Evolutionary conservation across 2,113 vertebrate genomes (phyloP).

Genomic region (Antigone vipio): DNA sequence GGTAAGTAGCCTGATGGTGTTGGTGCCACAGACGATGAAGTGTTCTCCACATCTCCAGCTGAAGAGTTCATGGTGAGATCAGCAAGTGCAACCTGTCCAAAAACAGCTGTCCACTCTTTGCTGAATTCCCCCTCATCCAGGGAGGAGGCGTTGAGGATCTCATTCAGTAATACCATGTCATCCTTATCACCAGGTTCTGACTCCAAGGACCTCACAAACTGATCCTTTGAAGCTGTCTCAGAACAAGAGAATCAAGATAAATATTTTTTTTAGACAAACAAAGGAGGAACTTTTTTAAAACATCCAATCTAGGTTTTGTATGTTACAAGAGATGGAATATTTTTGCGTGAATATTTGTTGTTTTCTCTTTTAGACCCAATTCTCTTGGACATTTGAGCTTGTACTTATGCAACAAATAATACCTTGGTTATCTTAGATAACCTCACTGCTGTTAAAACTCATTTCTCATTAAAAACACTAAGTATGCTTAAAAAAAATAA

Average conservation of each 20-base stretch:
- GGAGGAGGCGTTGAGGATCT: conserved; percentile 85
- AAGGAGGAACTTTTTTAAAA: not conserved
- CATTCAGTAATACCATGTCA: conserved; percentile 83
- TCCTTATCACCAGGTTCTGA: conserved; percentile 78
- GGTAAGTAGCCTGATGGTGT: conserved; percentile 84
- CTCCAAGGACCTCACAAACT: conserved; percentile 60
- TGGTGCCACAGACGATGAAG: conserved; percentile 11
- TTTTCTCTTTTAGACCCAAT: not conserved
- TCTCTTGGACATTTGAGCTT: not conserved
- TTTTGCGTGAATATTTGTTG: not conserved
- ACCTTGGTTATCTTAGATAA: not conserved
- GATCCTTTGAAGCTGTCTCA: conserved; percentile 69
- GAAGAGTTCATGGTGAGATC: not conserved
- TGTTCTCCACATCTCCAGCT: conserved; percentile 64
- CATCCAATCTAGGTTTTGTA: not conserved
- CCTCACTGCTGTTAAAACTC: not conserved
- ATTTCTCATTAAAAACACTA: not conserved
- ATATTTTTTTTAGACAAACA: not conserved
- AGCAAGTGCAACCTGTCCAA: conserved; percentile 74
- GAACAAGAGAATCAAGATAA: not conserved
- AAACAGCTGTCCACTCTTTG: conserved; percentile 88
- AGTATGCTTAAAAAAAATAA: not conserved
- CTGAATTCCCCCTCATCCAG: conserved; percentile 86
- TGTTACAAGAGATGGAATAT: not conserved
- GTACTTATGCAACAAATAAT: not conserved